Conservation (phyloP, 2,797 vertebrate genomes). For the Eulemur rubriventer region DNA sequence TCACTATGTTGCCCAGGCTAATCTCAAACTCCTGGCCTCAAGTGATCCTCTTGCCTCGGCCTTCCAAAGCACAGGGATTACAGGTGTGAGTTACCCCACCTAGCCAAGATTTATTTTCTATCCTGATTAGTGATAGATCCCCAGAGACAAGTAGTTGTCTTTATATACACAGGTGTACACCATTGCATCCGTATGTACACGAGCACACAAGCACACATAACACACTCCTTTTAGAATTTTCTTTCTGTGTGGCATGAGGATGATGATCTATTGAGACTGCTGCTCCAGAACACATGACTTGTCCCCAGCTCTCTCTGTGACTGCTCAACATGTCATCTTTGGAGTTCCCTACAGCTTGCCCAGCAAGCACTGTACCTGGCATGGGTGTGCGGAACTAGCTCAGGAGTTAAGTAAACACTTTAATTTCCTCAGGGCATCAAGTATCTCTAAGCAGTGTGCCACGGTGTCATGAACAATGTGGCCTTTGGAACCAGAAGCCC, state of each 20-base stretch:
- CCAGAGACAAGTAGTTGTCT: neutral
- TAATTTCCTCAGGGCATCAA: neutral
- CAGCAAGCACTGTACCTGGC: neutral
- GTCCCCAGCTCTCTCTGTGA: neutral
- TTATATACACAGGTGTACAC: neutral
- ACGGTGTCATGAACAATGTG: accelerated
- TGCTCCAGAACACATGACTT: neutral
- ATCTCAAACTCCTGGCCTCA: neutral
- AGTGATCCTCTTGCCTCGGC: neutral
- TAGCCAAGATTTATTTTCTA: neutral
- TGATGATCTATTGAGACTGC: neutral
- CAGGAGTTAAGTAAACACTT: neutral
- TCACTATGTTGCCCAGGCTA: neutral
- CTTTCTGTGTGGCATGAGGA: neutral
- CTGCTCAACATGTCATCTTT: neutral
- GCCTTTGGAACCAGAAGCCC: neutral
- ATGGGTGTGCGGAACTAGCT: neutral
- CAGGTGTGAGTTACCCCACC: neutral
- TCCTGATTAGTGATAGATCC: neutral
- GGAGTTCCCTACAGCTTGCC: neutral
- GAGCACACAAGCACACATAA: too few species aligned
- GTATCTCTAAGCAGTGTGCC: neutral
- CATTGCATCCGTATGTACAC: accelerated
- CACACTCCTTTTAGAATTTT: neutral
- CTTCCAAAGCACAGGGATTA: neutral